Percentiles rank a stretch among this genome's conserved stretches.
These are phyloP conservation scores for Caenorhabditis sp. DNA, from an alignment of 2,888 invertebrate genomes.

Conservation along the genomic window DNA sequence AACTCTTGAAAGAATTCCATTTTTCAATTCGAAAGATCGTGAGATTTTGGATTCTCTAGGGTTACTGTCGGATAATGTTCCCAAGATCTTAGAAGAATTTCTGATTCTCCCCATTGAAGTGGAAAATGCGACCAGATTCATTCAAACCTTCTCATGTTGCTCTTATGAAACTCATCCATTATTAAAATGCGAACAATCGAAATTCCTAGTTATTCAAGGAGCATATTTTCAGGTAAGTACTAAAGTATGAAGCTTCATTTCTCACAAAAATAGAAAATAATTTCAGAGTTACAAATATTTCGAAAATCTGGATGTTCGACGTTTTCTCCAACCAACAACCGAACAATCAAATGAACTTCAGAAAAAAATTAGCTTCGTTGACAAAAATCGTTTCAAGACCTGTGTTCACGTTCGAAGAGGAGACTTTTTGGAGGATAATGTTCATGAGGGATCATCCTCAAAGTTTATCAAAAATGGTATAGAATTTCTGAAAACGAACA, in stretches of 20 bases:
- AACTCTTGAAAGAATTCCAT: constrained; percentile 24
- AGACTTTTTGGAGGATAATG: constrained; percentile 26
- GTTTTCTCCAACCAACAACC: not conserved
- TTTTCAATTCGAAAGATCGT: constrained; percentile 26
- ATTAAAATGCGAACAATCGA: constrained; percentile 21
- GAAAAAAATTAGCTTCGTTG: not conserved
- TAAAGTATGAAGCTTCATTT: not conserved
- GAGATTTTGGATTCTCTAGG: constrained; percentile 7
- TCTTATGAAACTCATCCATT: constrained; percentile 9
- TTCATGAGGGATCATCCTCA: constrained; percentile 20
- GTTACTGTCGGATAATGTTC: constrained; percentile 3
- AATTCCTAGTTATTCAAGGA: constrained; percentile 17
- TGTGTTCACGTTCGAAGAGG: constrained; percentile 29
- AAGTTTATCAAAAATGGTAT: constrained; percentile 16
- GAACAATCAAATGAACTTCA: not conserved
- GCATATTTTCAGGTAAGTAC: constrained; percentile 27
- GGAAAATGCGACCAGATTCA: not conserved
- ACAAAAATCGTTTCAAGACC: constrained; percentile 7
- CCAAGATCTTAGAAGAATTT: constrained; percentile 1
- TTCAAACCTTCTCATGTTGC: constrained; percentile 17
- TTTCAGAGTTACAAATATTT: constrained; percentile 38
- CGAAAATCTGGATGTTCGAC: not conserved
- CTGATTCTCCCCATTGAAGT: constrained; percentile 17
- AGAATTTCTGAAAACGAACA: not conserved
- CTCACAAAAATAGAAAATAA: not conserved